A percentile compares a stretch with the other conserved stretches of the same genome.
Evolutionary conservation across 2,797 vertebrate species (phyloP).

Genomic region (Urosaurus nigricauda): DNA sequence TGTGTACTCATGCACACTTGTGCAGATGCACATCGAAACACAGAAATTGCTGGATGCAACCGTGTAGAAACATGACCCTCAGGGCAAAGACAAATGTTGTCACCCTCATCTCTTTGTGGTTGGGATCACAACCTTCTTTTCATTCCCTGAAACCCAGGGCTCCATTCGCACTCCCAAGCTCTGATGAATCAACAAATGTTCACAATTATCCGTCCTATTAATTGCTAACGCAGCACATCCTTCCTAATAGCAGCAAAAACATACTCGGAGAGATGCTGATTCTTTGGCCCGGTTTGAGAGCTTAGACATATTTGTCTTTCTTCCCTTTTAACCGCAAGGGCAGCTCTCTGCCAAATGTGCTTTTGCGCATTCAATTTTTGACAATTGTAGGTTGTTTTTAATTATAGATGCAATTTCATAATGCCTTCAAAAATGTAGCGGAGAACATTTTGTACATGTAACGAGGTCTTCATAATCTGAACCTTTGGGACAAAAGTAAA

Average conservation of each 20-base stretch:
- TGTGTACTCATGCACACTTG: too few species aligned
- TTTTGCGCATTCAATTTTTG: conserved; percentile 3
- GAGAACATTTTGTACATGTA: not conserved
- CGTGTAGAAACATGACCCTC: not conserved
- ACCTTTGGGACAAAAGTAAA: not conserved
- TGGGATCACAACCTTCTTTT: not conserved
- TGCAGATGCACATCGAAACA: too few species aligned
- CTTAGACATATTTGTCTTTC: not conserved
- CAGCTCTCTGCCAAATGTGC: conserved; percentile 47
- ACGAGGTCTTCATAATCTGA: rapidly evolving
- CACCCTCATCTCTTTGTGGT: not conserved
- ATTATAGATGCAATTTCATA: conserved; percentile 51
- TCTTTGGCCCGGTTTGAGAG: not conserved
- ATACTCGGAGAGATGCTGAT: conserved; percentile 20
- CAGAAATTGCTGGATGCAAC: too few species aligned
- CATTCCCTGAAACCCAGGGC: not conserved
- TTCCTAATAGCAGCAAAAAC: conserved; percentile 25
- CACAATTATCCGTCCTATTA: not conserved
- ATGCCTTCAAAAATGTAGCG: not conserved
- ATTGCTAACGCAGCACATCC: conserved; percentile 5
- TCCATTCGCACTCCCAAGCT: not conserved
- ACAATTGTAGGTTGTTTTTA: conserved; percentile 55
- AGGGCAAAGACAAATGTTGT: not conserved
- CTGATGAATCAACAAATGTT: not conserved
- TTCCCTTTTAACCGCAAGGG: conserved; percentile 20